phyloP scores from a whole-genome alignment of 2,888 invertebrate genomes.

The Lottia scabra region DNA sequence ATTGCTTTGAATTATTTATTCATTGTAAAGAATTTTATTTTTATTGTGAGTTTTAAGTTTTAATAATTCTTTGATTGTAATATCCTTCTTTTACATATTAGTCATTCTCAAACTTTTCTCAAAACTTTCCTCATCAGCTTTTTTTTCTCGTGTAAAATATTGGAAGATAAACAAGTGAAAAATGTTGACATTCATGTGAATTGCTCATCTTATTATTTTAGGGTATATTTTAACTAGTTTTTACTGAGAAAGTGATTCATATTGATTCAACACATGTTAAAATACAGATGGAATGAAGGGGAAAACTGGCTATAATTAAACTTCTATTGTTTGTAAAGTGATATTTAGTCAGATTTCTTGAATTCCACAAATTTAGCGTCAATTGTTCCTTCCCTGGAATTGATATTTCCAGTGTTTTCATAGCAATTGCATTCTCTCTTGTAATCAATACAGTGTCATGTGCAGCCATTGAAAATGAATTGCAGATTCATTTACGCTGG shows the following conservation, averaged over 20 bases:
- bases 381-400: slow-evolving; percentile 5
- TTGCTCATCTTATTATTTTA: not conserved
- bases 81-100: no score
- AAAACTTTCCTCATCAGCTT: no score
- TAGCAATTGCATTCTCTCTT: slow-evolving; percentile 4
- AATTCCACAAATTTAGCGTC: slow-evolving; percentile 8
- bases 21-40: no score
- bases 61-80: no score
- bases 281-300: not conserved
- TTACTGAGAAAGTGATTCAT: not conserved
- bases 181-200: slow-evolving; percentile 2
- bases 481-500: slow-evolving; percentile 18
- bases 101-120: no score
- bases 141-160: no score
- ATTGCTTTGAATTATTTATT: no score
- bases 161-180: not conserved
- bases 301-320: slow-evolving; percentile 1
- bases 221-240: not conserved
- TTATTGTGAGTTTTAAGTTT: no score
- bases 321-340: slow-evolving; percentile 3
- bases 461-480: slow-evolving; percentile 18
- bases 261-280: slow-evolving; percentile 1
- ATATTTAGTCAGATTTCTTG: slow-evolving; percentile 7
- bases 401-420: slow-evolving; percentile 15
- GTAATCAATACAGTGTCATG: slow-evolving; percentile 18